Evolutionary conservation across 30 jellyfish, hydroid and myxozoan species (phyloP), one percentile per base, ranked within the genome.

Genomic region (Aurelia aurita): DNA sequence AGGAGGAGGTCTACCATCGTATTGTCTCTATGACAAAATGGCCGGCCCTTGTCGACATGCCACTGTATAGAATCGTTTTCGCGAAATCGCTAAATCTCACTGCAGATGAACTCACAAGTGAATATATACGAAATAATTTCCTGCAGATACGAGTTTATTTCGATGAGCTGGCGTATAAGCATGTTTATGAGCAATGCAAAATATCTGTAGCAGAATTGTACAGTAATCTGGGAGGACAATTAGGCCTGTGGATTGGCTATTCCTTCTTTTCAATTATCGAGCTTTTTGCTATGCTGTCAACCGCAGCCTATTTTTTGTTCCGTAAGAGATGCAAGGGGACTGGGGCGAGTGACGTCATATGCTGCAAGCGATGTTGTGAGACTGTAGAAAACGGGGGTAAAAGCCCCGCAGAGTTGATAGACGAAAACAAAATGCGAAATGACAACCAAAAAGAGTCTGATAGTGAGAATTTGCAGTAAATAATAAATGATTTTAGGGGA

Each of bases 201-300:
- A 71, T 58, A 43, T 69, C 93, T 0, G 15, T 61, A 8, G 80
- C 86, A 4, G 93, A 83, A 25, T 29, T 83, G 70, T 70, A 23
- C 67, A 83, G 93, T 63, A 83, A 83, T 87, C 86, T 83, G 3
- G 93, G 93, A 22, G 93, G 93, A 12, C 93, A 83, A 47, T 71
- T 83, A 19, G 93, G 93, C 54, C 66, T 83, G 34, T 83, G 93
- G 93, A 59, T 63, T 16, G 93, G 93, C 9, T 83, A 70, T 21
- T 83, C 93, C 26, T 34, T 83, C 32, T 83, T 83, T 59, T 83
- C 93, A 3, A 55, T 83, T 1, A 71, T 71, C 21, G 93, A 83
- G 63, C 66, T 83, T 21, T 25, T 83, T 1, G 93, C 93, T 0
- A 49, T 83, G 90, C 63, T 79, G 2, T 35, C 63, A n/a, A 77